Conservation (phyloP, 2,888 invertebrate genomes). For the Rhagium mordax region DNA sequence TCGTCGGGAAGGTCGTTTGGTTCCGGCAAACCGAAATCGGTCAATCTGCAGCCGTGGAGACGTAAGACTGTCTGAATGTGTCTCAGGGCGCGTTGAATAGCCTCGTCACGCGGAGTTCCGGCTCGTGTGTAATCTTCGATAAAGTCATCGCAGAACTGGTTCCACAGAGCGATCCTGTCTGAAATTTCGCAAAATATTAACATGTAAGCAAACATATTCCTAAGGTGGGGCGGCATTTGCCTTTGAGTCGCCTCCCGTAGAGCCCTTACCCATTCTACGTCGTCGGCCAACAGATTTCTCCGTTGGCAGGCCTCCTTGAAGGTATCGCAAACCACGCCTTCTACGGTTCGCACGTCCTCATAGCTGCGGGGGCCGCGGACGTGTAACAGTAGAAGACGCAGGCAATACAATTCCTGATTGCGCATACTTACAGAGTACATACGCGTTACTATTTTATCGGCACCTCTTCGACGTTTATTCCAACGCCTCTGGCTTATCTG, state of each 20-base stretch:
- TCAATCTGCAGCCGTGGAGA: background rate
- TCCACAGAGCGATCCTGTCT: no score
- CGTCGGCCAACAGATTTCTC: background rate
- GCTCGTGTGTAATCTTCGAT: background rate
- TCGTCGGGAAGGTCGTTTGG: background rate
- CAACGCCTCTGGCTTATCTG: background rate
- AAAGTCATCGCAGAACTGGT: no score
- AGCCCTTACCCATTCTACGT: conserved; percentile 1
- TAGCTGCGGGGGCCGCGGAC: background rate
- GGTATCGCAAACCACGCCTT: no score
- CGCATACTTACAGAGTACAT: no score
- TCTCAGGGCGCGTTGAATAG: background rate
- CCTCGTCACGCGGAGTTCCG: background rate
- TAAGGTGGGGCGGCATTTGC: background rate
- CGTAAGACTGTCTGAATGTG: background rate
- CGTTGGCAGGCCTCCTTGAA: background rate
- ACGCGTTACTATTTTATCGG: no score
- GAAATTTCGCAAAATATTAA: no score
- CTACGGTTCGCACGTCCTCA: conserved; percentile 2
- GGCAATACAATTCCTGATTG: no score
- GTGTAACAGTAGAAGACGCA: no score
- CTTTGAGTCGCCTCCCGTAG: background rate
- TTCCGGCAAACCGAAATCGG: background rate
- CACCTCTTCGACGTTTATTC: background rate
- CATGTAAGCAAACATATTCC: no score